Conservation (phyloP, 2,888 invertebrate species). For the Hirtodrosophila cameraria region DNA sequence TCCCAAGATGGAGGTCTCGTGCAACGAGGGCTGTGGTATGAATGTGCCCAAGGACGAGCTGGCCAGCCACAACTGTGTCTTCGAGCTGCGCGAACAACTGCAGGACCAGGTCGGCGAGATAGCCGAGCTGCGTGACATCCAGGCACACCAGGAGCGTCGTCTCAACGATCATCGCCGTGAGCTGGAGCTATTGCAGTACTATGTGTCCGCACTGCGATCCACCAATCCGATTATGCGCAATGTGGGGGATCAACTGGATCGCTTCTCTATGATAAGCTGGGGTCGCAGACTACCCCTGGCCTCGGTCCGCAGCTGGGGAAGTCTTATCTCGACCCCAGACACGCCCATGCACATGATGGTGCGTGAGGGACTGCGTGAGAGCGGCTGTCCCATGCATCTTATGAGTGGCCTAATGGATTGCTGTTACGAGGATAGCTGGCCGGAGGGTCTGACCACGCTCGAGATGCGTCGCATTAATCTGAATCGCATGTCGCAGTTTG, state of each 20-base stretch:
- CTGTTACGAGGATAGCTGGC: constrained; percentile 63
- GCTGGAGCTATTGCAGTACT: constrained; percentile 62
- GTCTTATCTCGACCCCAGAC: constrained; percentile 65
- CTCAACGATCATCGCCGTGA: constrained; percentile 51
- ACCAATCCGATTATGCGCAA: constrained; percentile 57
- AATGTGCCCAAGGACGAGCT: constrained; percentile 62
- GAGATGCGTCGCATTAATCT: constrained; percentile 54
- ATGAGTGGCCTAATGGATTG: constrained; percentile 45
- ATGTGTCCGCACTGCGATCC: constrained; percentile 52
- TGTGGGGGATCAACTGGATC: constrained; percentile 63
- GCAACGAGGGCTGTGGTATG: constrained; percentile 56
- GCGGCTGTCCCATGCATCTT: constrained; percentile 55
- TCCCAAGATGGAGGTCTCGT: constrained; percentile 51
- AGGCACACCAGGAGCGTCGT: constrained; percentile 37
- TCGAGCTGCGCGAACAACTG: constrained; percentile 46
- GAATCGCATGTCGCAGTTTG: constrained; percentile 36
- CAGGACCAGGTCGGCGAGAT: constrained; percentile 27
- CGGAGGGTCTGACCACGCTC: constrained; percentile 47
- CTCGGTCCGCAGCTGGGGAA: constrained; percentile 57
- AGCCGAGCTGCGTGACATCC: constrained; percentile 27
- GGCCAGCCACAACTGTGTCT: constrained; percentile 52
- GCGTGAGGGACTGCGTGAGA: constrained; percentile 37
- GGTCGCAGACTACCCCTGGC: constrained; percentile 37
- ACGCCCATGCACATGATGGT: constrained; percentile 44
- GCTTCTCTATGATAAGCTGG: constrained; percentile 61